Evolutionary conservation across 2,113 vertebrate genomes (phyloP).

Genomic region (Promerops cafer): DNA sequence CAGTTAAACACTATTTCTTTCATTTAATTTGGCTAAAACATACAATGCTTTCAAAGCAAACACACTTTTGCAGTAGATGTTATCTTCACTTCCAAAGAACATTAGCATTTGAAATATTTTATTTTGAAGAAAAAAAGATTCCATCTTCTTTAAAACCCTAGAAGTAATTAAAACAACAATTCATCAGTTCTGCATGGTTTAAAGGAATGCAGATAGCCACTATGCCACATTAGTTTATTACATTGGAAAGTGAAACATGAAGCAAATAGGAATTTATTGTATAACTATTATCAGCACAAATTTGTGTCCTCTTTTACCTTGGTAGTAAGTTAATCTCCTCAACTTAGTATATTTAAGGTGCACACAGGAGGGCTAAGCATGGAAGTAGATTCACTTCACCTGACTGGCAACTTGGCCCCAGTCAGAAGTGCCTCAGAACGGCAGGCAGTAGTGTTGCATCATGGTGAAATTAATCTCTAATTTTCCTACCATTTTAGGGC

Average conservation of each 20-base stretch:
- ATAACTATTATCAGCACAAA: background rate
- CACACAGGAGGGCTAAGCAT: background rate
- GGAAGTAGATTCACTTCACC: background rate
- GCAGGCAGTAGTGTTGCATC: background rate
- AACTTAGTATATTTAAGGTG: background rate
- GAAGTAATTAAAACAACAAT: background rate
- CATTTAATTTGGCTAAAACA: background rate
- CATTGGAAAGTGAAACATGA: background rate
- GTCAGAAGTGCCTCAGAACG: background rate
- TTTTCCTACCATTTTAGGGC: background rate
- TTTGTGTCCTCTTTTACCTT: background rate
- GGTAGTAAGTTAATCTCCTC: background rate
- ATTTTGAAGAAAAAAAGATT: background rate
- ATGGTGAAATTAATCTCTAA: background rate
- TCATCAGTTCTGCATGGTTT: background rate
- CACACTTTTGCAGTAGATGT: background rate
- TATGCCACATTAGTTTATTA: background rate
- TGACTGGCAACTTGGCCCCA: background rate
- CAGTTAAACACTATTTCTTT: background rate
- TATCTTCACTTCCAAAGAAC: background rate
- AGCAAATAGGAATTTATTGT: background rate
- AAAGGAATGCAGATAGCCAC: background rate
- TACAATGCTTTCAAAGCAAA: background rate
- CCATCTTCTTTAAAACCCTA: background rate
- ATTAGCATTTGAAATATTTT: background rate